Percentiles rank a stretch among this genome's conserved stretches.
These are phyloP conservation scores for Drosophila gunungcola DNA, from an alignment of 1,140 invertebrate species.

Conservation along the genomic window DNA sequence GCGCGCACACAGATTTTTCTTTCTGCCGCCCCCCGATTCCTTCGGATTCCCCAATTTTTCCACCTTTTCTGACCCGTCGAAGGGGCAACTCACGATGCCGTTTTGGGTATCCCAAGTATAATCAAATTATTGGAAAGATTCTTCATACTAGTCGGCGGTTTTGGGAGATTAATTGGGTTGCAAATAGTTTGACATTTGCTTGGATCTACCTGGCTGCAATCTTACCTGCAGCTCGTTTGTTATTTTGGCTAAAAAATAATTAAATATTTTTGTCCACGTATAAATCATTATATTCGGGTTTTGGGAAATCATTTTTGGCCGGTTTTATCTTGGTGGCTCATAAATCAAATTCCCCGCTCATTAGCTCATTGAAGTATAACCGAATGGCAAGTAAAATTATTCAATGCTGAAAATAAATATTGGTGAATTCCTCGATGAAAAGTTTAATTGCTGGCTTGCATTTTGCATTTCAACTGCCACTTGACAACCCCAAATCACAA, in stretches of 20 bases:
- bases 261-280: conserved; percentile 44
- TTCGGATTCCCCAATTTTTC: neutral
- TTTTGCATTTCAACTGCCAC: conserved; percentile 29
- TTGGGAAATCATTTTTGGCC: conserved; percentile 32
- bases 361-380: conserved; percentile 27
- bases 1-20: conserved; percentile 61
- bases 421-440: conserved; percentile 3
- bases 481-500: conserved; percentile 79
- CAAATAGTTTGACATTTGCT: conserved; percentile 54
- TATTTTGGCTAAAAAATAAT: conserved; percentile 48
- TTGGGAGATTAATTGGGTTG: conserved; percentile 46
- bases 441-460: conserved; percentile 48
- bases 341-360: conserved; percentile 35
- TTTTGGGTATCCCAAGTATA: conserved; percentile 10
- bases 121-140: conserved; percentile 56
- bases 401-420: neutral
- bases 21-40: conserved; percentile 32
- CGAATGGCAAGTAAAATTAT: neutral
- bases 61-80: conserved; percentile 45
- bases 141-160: conserved; percentile 31
- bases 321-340: conserved; percentile 7
- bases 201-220: conserved; percentile 30
- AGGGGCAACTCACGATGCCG: conserved; percentile 57
- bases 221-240: conserved; percentile 35
- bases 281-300: conserved; percentile 35